Base-by-base conservation (phyloP, 2,888 invertebrate genomes). In the Cheilosia grossa region DNA sequence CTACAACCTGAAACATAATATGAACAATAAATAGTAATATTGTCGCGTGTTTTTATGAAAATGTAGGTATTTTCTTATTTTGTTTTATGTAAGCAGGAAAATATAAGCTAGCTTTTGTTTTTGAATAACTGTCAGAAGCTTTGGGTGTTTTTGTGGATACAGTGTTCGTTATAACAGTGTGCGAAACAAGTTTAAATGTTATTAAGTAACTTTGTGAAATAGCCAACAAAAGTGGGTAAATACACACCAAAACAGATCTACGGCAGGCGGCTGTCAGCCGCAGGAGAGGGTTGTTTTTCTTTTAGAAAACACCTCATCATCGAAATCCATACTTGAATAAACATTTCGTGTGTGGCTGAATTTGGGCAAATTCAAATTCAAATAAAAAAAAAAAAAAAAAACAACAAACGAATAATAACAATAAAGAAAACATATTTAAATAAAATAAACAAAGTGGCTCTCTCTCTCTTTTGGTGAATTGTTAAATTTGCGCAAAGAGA, bases 401-500 rank as follows among this genome's bases (percentile, higher is more conserved):
- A 15, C 17, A 49, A 51, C 40, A 15, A 40, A 63, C 37, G 27
- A 40, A 27, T 63, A 63, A 70, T 58, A 58, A 70, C 33, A 56
- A 53, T 27, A 72, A 30, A 49, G 33, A 69, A 47, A 47, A 63
- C 21, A 37, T 40, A 37, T 33, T 70, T 51, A 49, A 59, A 47
- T 47, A 64, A 37, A 74, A 73, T 54, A 82, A 73, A 37, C 44
- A 40, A 78, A 69, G 54, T 24, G 6, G 1, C 10, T 70, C 21
- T 30, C 66, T 66, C 67, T 67, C 64, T 78, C 44, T 49, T 51
- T 49, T n/a, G 37, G 72, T 72, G 51, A 49, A 66, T 66, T 80
- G 69, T 69, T 82, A 69, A 82, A 79, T 82, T 78, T 70, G 74
- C 82, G 72, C 73, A 77, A 24, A 47, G n/a, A 58, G 24, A 66